phyloP scores from a whole-genome alignment of 2,113 vertebrate genomes.

The Nestor notabilis region DNA sequence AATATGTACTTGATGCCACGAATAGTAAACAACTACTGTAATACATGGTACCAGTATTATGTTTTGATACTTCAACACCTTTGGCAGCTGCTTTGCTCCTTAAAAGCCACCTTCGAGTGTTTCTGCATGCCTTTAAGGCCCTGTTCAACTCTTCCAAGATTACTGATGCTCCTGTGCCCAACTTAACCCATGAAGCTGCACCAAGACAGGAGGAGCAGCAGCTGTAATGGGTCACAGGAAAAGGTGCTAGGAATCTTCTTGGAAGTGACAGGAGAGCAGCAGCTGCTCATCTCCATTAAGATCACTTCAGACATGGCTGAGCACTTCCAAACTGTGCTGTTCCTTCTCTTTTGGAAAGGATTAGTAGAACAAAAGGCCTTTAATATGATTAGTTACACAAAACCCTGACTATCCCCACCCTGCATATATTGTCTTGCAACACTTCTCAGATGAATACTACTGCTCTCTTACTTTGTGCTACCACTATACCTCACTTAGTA shows the following conservation, averaged over 20 bases:
- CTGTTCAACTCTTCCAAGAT: background rate
- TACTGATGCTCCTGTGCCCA: background rate
- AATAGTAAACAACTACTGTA: background rate
- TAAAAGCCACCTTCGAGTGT: background rate
- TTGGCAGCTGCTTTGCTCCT: background rate
- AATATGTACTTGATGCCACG: background rate
- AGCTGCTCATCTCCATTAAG: background rate
- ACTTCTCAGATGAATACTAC: background rate
- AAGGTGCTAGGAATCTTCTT: background rate
- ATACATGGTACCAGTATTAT: background rate
- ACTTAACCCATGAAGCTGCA: background rate
- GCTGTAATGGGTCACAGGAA: background rate
- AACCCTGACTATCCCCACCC: background rate
- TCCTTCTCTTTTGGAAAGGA: background rate
- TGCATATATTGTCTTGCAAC: background rate
- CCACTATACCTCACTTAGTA: background rate
- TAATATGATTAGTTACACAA: background rate
- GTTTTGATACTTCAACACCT: background rate
- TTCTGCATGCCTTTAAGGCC: background rate
- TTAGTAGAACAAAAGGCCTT: background rate
- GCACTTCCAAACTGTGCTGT: background rate
- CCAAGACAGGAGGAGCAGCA: background rate
- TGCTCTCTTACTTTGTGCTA: background rate
- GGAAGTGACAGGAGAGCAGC: background rate
- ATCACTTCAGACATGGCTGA: background rate